phyloP scores from a whole-genome alignment of 2,113 vertebrate species.

The Macrotus californicus region DNA sequence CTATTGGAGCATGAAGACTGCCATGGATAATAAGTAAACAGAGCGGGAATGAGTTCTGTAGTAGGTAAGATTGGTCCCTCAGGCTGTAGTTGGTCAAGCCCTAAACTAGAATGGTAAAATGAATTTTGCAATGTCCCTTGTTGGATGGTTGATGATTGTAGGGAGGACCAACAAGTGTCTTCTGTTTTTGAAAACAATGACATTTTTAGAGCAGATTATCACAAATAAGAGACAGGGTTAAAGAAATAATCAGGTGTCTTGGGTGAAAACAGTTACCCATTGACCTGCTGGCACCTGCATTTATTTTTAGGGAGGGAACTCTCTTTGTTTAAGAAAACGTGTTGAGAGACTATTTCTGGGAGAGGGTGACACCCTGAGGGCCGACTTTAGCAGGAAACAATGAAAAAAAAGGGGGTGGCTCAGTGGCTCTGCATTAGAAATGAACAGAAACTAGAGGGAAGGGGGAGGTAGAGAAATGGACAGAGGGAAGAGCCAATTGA shows the following conservation, averaged over 20 bases:
- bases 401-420: neutral
- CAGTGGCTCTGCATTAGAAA: neutral
- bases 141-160: neutral
- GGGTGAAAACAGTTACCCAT: neutral
- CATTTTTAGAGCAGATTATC: conserved; percentile 28
- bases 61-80: neutral
- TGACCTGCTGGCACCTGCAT: neutral
- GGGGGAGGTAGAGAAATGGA: neutral
- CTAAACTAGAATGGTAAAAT: conserved; percentile 16
- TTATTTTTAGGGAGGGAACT: neutral
- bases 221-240: neutral
- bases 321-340: conserved; percentile 21
- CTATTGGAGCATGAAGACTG: neutral
- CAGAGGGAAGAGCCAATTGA: neutral
- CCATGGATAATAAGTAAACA: neutral
- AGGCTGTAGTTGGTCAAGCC: neutral
- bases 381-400: neutral
- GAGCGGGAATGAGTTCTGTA: neutral
- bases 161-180: neutral
- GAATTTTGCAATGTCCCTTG: neutral
- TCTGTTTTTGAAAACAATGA: neutral
- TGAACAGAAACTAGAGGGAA: neutral
- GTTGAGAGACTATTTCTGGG: neutral
- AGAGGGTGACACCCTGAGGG: neutral
- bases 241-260: conserved; percentile 16